These are phyloP conservation scores for Apotomis capreana DNA, from an alignment of 2,888 invertebrate genomes.

Conservation along the genomic window DNA sequence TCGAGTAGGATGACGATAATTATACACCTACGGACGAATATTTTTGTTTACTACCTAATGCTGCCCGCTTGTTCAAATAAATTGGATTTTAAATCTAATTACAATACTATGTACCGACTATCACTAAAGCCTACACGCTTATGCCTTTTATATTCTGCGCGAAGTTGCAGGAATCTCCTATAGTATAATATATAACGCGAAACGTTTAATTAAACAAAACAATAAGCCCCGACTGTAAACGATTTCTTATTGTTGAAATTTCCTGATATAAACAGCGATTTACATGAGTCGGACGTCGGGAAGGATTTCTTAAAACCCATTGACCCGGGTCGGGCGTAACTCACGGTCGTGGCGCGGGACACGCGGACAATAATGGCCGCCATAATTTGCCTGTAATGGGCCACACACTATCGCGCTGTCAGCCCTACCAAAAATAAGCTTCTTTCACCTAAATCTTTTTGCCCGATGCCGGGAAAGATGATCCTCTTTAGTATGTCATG, in stretches of 20 bases:
- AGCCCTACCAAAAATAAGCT: conserved; percentile 79
- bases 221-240: neutral
- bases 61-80: no score
- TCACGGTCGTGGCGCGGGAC: conserved; percentile 73
- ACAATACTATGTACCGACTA: no score
- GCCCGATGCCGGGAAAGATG: conserved; percentile 43
- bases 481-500: conserved; percentile 40
- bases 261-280: conserved; percentile 46
- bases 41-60: no score
- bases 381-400: conserved; percentile 82
- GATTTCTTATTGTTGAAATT: conserved; percentile 28
- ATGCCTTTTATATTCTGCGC: no score
- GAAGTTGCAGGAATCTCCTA: no score
- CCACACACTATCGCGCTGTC: conserved; percentile 81
- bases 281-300: conserved; percentile 48
- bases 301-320: conserved; percentile 76
- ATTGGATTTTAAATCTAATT: no score
- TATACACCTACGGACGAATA: no score
- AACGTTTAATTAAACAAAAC: no score
- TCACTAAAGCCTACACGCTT: no score
- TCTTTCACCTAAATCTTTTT: conserved; percentile 66
- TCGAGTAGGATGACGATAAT: no score
- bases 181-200: no score
- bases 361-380: conserved; percentile 77
- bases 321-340: conserved; percentile 75